Evolutionary conservation across 2,797 vertebrate genomes (phyloP), one percentile per base, ranked within the genome.

Genomic region (Coilia nasus): DNA sequence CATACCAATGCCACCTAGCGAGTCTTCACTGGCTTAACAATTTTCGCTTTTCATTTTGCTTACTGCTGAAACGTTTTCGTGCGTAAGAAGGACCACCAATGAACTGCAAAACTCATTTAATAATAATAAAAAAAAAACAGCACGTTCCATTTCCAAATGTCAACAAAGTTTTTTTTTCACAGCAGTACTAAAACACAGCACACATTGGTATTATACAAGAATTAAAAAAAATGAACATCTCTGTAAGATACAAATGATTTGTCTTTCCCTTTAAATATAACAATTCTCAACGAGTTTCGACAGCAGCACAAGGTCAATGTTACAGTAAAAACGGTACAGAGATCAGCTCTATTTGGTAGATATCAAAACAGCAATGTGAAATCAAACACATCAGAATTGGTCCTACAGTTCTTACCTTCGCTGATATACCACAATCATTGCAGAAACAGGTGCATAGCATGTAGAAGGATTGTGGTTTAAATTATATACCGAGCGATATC

Each of bases 111-210:
- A 78, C 17, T 21, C 19, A 75, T 75, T 75, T 35, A 35, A 41
- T 35, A 64, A 62, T 23, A 11, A n/a, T 47, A 64, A 64, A n/a
- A 86, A 88, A 62, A 14, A 23, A 57, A 81, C 15, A 78, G 41
- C 78, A 87, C 81, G 85, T 62, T 35, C 0, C 0, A 35, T 35
- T 75, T 41, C 15, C 31, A 31, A 35, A 0, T 6, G 3, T 41
- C 28, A 17, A 35, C 5, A 75, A 78, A 78, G 19, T 78, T 21
- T 44, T 59, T 21, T n/a, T 78, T 78, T 75, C 64, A 85, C 57
- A 82, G 62, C 35, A 78, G 50, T 46, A 82, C 56, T 62, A 85
- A 19, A 71, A 59, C 21, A 67, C 81, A 86, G 17, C n/a, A 46
- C 71, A 41, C 83, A 19, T 86, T 85, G 46, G 46, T 14, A 17